These are phyloP conservation scores for Lamellibrachia satsuma DNA, from an alignment of 2,888 invertebrate genomes.

Conservation along the genomic window DNA sequence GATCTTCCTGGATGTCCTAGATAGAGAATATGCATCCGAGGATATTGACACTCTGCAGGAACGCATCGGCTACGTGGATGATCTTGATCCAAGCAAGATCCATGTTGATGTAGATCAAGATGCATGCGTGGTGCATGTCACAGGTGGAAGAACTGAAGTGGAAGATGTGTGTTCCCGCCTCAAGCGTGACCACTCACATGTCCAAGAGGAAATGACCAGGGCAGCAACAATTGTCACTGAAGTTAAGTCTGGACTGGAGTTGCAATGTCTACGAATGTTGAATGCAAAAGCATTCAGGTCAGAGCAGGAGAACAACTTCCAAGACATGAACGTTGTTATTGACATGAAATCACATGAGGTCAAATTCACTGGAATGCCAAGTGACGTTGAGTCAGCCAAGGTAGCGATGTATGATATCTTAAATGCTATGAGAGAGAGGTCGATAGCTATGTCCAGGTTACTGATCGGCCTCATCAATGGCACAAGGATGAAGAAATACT, in stretches of 20 bases:
- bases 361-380: background rate
- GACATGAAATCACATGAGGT: background rate
- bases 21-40: background rate
- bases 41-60: too few relatives aligned
- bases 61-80: background rate
- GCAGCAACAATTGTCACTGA: conserved; percentile 20
- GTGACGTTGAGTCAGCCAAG: background rate
- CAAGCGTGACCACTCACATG: too few relatives aligned
- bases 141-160: too few relatives aligned
- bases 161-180: too few relatives aligned
- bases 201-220: background rate
- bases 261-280: background rate
- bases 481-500: background rate
- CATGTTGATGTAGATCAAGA: too few relatives aligned
- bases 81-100: too few relatives aligned
- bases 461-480: background rate
- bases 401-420: background rate
- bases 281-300: background rate
- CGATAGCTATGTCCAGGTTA: background rate
- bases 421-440: background rate
- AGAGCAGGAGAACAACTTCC: background rate
- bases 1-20: conserved; percentile 13
- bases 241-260: conserved; percentile 13
- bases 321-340: background rate
- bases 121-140: background rate